Conservation (phyloP, 2,888 invertebrate genomes). For the Lagria hirta region DNA sequence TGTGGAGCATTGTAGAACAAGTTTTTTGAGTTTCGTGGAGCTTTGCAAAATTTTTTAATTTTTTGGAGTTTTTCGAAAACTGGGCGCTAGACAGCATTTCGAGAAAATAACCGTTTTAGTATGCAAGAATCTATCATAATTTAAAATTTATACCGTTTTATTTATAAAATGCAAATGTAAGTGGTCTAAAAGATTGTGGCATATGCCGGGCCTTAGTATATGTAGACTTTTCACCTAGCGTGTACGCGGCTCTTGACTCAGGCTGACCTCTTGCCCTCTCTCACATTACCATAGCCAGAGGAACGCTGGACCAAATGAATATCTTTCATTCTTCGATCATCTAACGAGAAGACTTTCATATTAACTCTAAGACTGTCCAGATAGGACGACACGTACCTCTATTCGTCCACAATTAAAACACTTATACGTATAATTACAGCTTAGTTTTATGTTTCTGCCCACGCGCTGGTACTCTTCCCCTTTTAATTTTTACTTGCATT, state of each 20-base stretch:
- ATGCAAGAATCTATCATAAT: too few species aligned
- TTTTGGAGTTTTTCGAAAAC: too few species aligned
- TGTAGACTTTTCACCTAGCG: constrained; percentile 48
- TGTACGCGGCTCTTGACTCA: constrained; percentile 53
- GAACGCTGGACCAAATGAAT: constrained; percentile 46
- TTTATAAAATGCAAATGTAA: too few species aligned
- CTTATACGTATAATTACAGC: constrained; percentile 54
- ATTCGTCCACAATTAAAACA: constrained; percentile 55
- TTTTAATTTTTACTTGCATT: constrained; percentile 40
- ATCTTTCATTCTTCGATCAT: constrained; percentile 32
- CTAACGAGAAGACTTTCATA: constrained; percentile 28
- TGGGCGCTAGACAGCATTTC: too few species aligned
- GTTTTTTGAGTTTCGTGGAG: too few species aligned
- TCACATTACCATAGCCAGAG: constrained; percentile 53
- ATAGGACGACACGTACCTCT: constrained; percentile 49
- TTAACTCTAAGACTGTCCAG: constrained; percentile 35
- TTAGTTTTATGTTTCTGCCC: constrained; percentile 52
- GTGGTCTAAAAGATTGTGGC: constrained; percentile 46
- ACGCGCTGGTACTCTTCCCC: constrained; percentile 46
- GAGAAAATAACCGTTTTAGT: too few species aligned
- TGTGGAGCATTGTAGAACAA: too few species aligned
- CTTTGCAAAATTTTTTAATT: too few species aligned
- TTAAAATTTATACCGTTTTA: too few species aligned
- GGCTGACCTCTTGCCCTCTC: constrained; percentile 54
- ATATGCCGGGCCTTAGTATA: constrained; percentile 43